phyloP scores from a whole-genome alignment of 2,797 vertebrate genomes.

The Megaceryle alcyon region DNA sequence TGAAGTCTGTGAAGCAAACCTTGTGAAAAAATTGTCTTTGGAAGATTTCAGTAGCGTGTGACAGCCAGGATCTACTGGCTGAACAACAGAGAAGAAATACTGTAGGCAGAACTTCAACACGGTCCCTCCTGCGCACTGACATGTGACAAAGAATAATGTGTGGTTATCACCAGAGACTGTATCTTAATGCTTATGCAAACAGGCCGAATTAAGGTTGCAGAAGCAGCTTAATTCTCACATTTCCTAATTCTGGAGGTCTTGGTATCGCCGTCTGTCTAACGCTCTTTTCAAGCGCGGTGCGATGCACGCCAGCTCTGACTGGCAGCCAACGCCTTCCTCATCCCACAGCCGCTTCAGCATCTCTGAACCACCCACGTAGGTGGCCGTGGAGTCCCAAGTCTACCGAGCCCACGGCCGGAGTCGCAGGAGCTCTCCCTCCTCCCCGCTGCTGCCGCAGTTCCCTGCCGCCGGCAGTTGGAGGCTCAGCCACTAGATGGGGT shows the following conservation, averaged over 20 bases:
- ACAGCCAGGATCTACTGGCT: not conserved
- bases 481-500: constrained; percentile 77
- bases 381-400: not conserved
- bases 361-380: not conserved
- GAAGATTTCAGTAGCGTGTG: not conserved
- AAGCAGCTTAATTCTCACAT: constrained; percentile 11
- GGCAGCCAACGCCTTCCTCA: not conserved
- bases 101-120: not conserved
- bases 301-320: not conserved
- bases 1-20: not conserved
- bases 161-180: not conserved
- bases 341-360: not conserved
- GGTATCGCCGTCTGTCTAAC: accelerated
- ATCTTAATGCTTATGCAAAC: constrained; percentile 35
- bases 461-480: constrained; percentile 48
- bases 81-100: not conserved
- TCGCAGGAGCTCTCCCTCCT: not conserved
- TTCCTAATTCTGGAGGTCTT: not conserved
- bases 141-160: not conserved
- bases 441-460: not conserved
- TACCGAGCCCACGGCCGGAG: not conserved
- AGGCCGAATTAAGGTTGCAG: not conserved
- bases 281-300: not conserved
- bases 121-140: not conserved
- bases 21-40: not conserved